Evolutionary conservation across 2,888 invertebrate species (phyloP).

Genomic region (Endomychus coccineus): DNA sequence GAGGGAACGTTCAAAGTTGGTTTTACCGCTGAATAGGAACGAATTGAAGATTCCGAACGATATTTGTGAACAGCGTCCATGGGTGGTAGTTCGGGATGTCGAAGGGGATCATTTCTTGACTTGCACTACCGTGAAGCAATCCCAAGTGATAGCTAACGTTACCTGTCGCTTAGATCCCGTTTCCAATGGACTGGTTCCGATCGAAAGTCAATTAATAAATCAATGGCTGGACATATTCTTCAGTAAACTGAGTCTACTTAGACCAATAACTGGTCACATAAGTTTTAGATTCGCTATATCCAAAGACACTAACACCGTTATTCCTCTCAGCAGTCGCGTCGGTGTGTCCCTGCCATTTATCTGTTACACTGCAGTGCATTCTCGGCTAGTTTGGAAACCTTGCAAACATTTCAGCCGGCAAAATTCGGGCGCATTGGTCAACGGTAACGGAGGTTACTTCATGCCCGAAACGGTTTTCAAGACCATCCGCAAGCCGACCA

Average conservation of each 20-base stretch:
- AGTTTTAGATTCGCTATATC: slow-evolving; percentile 69
- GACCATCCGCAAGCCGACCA: slow-evolving; percentile 44
- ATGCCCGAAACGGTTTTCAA: slow-evolving; percentile 53
- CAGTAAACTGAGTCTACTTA: slow-evolving; percentile 53
- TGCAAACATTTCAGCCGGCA: slow-evolving; percentile 55
- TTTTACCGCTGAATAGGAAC: slow-evolving; percentile 56
- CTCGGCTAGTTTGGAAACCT: slow-evolving; percentile 56
- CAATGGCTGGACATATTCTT: slow-evolving; percentile 69
- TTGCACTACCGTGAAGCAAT: slow-evolving; percentile 75
- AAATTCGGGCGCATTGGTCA: slow-evolving; percentile 48
- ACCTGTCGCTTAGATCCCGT: slow-evolving; percentile 65
- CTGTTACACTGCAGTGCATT: slow-evolving; percentile 64
- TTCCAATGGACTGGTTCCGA: slow-evolving; percentile 61
- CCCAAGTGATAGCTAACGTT: slow-evolving; percentile 71
- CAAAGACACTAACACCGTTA: slow-evolving; percentile 48
- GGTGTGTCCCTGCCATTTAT: slow-evolving; percentile 76
- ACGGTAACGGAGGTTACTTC: slow-evolving; percentile 49
- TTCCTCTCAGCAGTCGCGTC: slow-evolving; percentile 63
- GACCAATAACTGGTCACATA: slow-evolving; percentile 68
- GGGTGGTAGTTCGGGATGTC: slow-evolving; percentile 71
- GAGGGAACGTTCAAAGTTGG: slow-evolving; percentile 61
- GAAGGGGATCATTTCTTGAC: slow-evolving; percentile 71
- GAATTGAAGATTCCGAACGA: slow-evolving; percentile 63
- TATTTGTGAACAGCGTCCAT: slow-evolving; percentile 66
- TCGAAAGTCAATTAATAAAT: slow-evolving; percentile 59